Evolutionary conservation across 35 echinoderm and acorn worm species (phyloP), one percentile per base, ranked within the genome.

Genomic region (Heliocidaris tuberculata): DNA sequence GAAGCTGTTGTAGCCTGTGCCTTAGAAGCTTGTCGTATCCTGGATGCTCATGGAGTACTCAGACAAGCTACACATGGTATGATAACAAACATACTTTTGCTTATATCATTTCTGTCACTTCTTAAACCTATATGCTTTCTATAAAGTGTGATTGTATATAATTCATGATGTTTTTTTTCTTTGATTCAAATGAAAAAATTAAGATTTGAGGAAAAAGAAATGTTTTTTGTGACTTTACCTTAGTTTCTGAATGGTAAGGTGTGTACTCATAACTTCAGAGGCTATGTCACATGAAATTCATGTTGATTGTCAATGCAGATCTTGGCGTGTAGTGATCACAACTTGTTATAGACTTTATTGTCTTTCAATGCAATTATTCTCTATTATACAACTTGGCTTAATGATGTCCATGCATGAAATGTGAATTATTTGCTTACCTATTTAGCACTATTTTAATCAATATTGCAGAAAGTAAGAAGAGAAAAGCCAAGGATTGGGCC

Each of bases 41-140:
- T 99, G 27, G 98, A 99, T 95, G 94, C 95, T 13, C 98, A 97
- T 65, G 98, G 98, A 35, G 96, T 99, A 54, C 94, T 99, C n/a
- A 86, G 98, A 93, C 98, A 99, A 70, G 98, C 98, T 8, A 97
- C 94, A 59, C 98, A 99, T 94, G 98, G 97, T 98, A 95, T 88
- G 93, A 88, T 59, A 24, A 19, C 29, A 52, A 70, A 70, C 19
- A 70, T n/a, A n/a, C n/a, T n/a, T 70, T 70, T 70, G 60, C 13
- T 65, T 65, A 0, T 12, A 15, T 65, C 11, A 70, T 70, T 70
- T 70, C 15, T 27, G n/a, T n/a, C n/a, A 70, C 11, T 70, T 16
- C 17, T 70, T 70, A 70, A 19, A 70, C 60, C 13, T 70, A 70
- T n/a, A n/a, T n/a, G n/a, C n/a, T n/a, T 70, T 16, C 13, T 13